phyloP scores from a whole-genome alignment of 1,140 invertebrate genomes.

The Drosophila mojavensis region DNA sequence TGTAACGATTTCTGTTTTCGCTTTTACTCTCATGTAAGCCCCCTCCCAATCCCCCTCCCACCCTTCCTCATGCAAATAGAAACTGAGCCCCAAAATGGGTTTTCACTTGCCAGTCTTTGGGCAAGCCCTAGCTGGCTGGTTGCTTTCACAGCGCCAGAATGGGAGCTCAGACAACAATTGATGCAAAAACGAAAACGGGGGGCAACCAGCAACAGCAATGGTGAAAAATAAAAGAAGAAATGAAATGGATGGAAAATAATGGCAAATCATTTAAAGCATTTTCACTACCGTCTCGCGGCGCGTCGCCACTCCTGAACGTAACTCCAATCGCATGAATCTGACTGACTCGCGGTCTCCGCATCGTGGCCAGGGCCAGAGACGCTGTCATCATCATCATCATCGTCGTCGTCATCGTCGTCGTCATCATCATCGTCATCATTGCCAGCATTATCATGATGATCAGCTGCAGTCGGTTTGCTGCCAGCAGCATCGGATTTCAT shows the following conservation, averaged over 20 bases:
- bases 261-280: constrained; percentile 56
- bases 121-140: constrained; percentile 2
- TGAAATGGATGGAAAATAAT: constrained; percentile 50
- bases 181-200: constrained; percentile 28
- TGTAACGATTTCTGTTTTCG: constrained; percentile 8
- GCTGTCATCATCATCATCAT: constrained; percentile 66
- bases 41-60: constrained; percentile 1
- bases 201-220: constrained; percentile 29
- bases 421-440: background rate
- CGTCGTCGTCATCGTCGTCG: constrained; percentile 50
- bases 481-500: constrained; percentile 85
- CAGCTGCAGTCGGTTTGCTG: constrained; percentile 16
- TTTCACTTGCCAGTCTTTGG: constrained; percentile 37
- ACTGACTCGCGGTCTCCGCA: constrained; percentile 62
- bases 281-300: constrained; percentile 77
- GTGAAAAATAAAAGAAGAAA: constrained; percentile 27
- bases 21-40: constrained; percentile 19
- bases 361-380: constrained; percentile 69
- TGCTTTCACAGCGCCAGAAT: constrained; percentile 40
- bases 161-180: constrained; percentile 32
- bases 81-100: constrained; percentile 11
- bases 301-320: constrained; percentile 89
- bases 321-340: constrained; percentile 88
- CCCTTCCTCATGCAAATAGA: constrained; percentile 17
- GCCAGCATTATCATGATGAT: constrained; percentile 66